Percentiles rank a stretch among this genome's conserved stretches.
These are phyloP conservation scores for Ophioninae sp. DNA, from an alignment of 2,888 invertebrate genomes.

Conservation along the genomic window DNA sequence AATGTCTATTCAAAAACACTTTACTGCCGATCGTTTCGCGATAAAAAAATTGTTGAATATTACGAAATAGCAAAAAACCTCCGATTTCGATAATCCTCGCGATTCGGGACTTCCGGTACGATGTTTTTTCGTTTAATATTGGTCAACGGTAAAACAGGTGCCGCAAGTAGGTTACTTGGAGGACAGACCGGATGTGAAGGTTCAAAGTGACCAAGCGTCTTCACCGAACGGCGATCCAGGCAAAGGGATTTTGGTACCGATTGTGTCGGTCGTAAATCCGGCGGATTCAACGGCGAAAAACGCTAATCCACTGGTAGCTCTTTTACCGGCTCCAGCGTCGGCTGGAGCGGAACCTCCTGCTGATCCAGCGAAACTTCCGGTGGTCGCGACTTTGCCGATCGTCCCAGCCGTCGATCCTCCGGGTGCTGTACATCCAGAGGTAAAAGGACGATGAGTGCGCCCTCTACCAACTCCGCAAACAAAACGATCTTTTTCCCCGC, in stretches of 20 bases:
- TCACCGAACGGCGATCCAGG: conserved; percentile 22
- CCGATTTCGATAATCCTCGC: not conserved
- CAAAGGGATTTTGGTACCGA: conserved; percentile 53
- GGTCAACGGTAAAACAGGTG: conserved; percentile 28
- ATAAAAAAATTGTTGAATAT: no score
- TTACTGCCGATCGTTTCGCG: no score
- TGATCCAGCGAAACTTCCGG: conserved; percentile 28
- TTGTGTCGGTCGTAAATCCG: conserved; percentile 44
- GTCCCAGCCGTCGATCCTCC: conserved; percentile 28
- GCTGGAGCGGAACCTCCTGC: not conserved
- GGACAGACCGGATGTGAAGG: conserved; percentile 27
- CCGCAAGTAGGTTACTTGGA: conserved; percentile 58
- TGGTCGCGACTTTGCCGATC: conserved; percentile 41
- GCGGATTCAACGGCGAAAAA: conserved; percentile 27
- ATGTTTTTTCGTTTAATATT: not conserved
- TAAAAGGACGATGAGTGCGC: conserved; percentile 43
- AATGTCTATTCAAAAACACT: no score
- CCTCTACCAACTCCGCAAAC: not conserved
- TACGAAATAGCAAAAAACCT: not conserved
- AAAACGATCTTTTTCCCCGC: not conserved
- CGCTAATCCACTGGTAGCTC: conserved; percentile 49
- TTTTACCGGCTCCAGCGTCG: conserved; percentile 43
- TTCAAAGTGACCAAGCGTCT: conserved; percentile 10
- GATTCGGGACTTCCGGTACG: not conserved
- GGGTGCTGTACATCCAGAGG: conserved; percentile 40